A percentile compares a stretch with the other conserved stretches of the same genome.
These are phyloP conservation scores for Glaucomys volans DNA, from an alignment of 2,113 vertebrate genomes.

Conservation along the genomic window DNA sequence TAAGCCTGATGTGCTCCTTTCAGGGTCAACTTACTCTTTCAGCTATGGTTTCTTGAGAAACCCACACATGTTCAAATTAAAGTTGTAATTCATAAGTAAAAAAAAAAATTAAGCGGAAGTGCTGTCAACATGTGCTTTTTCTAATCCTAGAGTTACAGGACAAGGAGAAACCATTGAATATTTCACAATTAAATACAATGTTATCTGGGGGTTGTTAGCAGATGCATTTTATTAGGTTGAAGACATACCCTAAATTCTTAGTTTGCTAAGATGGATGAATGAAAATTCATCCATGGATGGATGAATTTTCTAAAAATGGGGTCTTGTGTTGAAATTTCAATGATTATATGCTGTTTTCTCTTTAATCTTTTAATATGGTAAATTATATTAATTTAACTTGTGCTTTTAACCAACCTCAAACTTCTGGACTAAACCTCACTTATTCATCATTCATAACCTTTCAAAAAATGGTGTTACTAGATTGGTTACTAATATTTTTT, in stretches of 20 bases:
- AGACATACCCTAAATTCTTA: not conserved
- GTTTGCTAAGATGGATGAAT: not conserved
- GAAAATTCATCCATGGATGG: not conserved
- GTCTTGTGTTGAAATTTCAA: not conserved
- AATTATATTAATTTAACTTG: not conserved
- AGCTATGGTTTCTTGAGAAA: constrained; percentile 36
- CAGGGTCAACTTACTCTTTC: not conserved
- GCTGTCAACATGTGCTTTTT: not conserved
- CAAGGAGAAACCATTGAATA: too few relatives aligned
- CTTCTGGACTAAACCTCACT: not conserved
- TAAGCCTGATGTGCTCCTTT: not conserved
- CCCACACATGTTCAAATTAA: constrained; percentile 58
- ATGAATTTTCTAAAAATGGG: not conserved
- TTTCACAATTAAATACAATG: too few relatives aligned
- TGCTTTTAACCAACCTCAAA: not conserved
- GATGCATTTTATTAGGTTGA: too few relatives aligned
- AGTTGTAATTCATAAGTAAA: constrained; percentile 21
- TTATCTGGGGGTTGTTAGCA: too few relatives aligned
- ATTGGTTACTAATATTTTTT: not conserved
- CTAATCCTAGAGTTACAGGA: not conserved
- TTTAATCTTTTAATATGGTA: not conserved
- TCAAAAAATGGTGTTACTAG: not conserved
- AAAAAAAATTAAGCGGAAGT: not conserved
- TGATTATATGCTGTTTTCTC: not conserved
- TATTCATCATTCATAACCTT: not conserved